A percentile compares a stretch with the other conserved stretches of the same genome.
phyloP scores from a whole-genome alignment of 2,888 invertebrate genomes.

The Patella caerulea region DNA sequence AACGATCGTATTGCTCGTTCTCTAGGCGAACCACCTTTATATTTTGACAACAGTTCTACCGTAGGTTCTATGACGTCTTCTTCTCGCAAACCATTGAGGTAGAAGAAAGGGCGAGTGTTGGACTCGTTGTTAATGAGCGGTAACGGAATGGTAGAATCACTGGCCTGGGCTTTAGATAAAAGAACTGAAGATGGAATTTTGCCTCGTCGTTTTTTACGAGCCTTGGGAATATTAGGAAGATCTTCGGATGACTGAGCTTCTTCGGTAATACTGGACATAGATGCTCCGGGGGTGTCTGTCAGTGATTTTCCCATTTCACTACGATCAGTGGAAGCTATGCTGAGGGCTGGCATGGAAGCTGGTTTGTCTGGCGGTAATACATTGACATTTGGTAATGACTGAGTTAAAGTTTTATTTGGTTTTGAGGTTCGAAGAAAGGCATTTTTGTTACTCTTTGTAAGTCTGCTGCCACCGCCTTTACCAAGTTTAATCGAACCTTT shows the following conservation, averaged over 20 bases:
- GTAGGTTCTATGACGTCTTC: constrained; percentile 57
- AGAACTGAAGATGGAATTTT: constrained; percentile 48
- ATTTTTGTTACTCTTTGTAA: constrained; percentile 7
- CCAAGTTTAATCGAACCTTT: constrained; percentile 13
- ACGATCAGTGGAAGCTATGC: constrained; percentile 14
- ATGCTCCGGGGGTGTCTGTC: not conserved
- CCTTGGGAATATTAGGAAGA: constrained; percentile 11
- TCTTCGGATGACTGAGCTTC: constrained; percentile 14
- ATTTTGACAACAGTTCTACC: constrained; percentile 56
- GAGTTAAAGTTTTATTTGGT: constrained; percentile 14
- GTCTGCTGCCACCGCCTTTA: not conserved
- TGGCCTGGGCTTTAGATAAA: constrained; percentile 54
- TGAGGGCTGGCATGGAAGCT: constrained; percentile 13
- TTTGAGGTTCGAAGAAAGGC: constrained; percentile 14
- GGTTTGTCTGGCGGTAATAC: constrained; percentile 1
- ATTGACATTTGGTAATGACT: constrained; percentile 25
- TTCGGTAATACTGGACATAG: constrained; percentile 4
- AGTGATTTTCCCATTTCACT: constrained; percentile 1
- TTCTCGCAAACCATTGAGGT: constrained; percentile 57
- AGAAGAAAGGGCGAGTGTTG: constrained; percentile 63
- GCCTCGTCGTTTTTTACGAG: constrained; percentile 26
- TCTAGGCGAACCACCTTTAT: constrained; percentile 62
- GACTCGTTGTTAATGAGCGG: constrained; percentile 61
- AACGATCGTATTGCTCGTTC: constrained; percentile 69
- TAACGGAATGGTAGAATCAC: constrained; percentile 60